Conservation (phyloP, 1,140 invertebrate genomes). For the Prorops nasuta region DNA sequence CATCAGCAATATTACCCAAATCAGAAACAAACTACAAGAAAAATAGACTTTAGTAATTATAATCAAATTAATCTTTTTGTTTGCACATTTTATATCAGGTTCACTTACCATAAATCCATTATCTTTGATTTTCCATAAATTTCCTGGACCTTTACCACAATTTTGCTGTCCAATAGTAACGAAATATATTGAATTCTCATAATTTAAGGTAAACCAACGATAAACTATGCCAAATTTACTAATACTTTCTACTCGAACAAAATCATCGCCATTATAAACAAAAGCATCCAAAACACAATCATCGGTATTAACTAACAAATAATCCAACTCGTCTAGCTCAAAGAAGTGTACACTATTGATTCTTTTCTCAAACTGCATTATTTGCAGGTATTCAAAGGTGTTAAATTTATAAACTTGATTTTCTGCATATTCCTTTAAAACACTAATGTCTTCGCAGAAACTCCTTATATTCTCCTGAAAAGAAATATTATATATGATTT, state of each 20-base stretch:
- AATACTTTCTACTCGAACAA: constrained; percentile 17
- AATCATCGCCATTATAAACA: constrained; percentile 22
- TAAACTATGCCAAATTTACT: constrained; percentile 34
- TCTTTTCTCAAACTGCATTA: constrained; percentile 30
- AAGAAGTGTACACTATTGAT: constrained; percentile 45
- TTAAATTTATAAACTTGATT: constrained; percentile 52
- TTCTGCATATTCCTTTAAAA: constrained; percentile 26
- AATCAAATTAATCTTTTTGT: constrained; percentile 2
- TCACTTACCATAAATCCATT: constrained; percentile 31
- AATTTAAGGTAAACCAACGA: constrained; percentile 37
- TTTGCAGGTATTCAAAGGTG: constrained; percentile 48
- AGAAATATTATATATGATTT: constrained; percentile 11
- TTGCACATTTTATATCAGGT: constrained; percentile 1
- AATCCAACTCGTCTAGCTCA: constrained; percentile 32
- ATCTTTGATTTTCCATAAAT: constrained; percentile 49
- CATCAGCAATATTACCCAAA: constrained; percentile 24
- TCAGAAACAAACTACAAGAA: constrained; percentile 29
- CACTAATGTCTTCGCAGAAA: constrained; percentile 37
- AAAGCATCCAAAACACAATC: constrained; percentile 30
- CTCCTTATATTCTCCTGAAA: constrained; percentile 36
- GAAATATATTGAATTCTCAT: constrained; percentile 38
- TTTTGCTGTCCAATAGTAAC: constrained; percentile 30
- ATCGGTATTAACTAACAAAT: constrained; percentile 47
- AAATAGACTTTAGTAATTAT: constrained; percentile 3
- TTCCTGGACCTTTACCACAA: constrained; percentile 30